Evolutionary conservation across 2,888 invertebrate genomes (phyloP), one percentile per base, ranked within the genome.

Genomic region (Oithona nana): DNA sequence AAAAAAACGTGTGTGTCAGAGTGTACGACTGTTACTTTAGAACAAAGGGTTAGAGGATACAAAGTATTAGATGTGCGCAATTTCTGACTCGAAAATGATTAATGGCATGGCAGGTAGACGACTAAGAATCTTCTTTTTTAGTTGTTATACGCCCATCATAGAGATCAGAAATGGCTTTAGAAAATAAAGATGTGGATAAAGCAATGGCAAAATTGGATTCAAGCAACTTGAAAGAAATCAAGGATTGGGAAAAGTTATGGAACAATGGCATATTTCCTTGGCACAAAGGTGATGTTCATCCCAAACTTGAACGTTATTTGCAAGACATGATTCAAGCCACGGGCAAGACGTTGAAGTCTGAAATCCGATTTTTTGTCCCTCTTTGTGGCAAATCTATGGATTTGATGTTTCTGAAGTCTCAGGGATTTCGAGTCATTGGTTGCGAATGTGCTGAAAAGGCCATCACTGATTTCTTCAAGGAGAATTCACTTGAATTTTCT

Each of bases 351-450:
- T 39, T 16, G 16, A 16, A 6, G 6, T 6, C 8, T 11, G 39
- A 39, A 11, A 11, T 6, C 39, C 39, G 6, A 6, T 48, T 59
- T 1, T 59, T 59, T 39, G 31, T 59, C 3, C 59, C 59, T 16
- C 31, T 59, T 20, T 59, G 59, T 48, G 59, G 59, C 8, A 59
- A 59, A 48, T 22, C 24, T 20, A 28, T 22, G 22, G 59, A 59
- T 22, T 22, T 59, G 48, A 2, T 48, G 3, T 59, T 6, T 22
- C 48, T 59, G 39, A 26, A 48, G 3, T 11, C 31, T 11, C 48
- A 31, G n/a, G 59, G 59, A 13, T 39, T 31, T 24, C 4, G 2
- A 8, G 59, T 59, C 16, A n/a, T 59, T 20, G 59, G 59, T n/a
- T 16, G 16, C 2, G 59, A 59, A 28, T 39, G 59, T 2, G 59